A percentile compares a stretch with the other conserved stretches of the same genome.
These are phyloP conservation scores for Autographa pulchrina DNA, from an alignment of 2,888 invertebrate species.

Conservation along the genomic window DNA sequence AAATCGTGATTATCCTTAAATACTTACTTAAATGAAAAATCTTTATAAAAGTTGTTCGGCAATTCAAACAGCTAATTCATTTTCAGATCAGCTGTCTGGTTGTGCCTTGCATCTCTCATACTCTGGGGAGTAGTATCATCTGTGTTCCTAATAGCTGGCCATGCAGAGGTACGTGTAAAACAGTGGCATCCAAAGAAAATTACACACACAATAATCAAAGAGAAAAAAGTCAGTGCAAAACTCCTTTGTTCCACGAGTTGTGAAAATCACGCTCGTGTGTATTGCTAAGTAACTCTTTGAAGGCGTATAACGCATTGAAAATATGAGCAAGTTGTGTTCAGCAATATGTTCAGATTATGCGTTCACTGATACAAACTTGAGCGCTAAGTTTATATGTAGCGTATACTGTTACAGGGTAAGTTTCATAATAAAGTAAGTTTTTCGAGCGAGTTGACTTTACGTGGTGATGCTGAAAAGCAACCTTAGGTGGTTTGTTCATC, in stretches of 20 bases:
- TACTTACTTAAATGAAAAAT: too few relatives aligned
- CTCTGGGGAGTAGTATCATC: constrained; percentile 90
- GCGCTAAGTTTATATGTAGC: constrained; percentile 28
- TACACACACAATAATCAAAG: constrained; percentile 55
- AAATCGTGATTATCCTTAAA: too few relatives aligned
- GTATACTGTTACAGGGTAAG: constrained; percentile 17
- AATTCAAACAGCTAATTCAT: constrained; percentile 38
- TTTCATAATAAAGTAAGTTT: constrained; percentile 15
- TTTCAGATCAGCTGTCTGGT: constrained; percentile 87
- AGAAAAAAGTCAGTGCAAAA: constrained; percentile 44
- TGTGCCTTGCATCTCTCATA: constrained; percentile 89
- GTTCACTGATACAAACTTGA: constrained; percentile 36
- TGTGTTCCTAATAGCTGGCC: constrained; percentile 90
- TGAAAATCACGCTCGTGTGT: constrained; percentile 56
- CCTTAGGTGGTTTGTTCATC: neutral
- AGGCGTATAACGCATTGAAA: constrained; percentile 58
- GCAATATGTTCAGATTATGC: constrained; percentile 14
- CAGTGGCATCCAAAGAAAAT: constrained; percentile 37
- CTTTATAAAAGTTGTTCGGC: too few relatives aligned
- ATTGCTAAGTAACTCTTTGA: constrained; percentile 63
- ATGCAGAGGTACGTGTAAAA: constrained; percentile 87
- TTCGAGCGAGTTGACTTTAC: neutral
- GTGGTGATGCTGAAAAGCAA: neutral
- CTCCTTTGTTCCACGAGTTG: constrained; percentile 55
- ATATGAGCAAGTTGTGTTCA: constrained; percentile 29